phyloP scores from a whole-genome alignment of 1,140 invertebrate species.

The Pseudomyrmex sp. region DNA sequence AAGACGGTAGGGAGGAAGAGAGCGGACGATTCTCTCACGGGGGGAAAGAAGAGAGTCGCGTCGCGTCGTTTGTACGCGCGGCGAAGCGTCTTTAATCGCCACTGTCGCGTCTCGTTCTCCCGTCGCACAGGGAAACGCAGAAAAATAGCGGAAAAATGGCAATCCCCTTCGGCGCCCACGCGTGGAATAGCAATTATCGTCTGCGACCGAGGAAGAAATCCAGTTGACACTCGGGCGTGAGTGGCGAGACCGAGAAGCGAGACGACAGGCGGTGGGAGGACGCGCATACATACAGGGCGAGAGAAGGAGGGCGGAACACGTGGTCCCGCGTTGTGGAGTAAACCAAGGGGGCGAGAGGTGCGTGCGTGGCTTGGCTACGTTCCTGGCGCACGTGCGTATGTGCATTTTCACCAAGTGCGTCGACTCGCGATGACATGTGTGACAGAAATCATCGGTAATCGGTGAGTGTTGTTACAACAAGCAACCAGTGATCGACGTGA shows the following conservation, averaged over 20 bases:
- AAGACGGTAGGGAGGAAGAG: constrained; percentile 34
- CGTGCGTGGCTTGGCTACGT: constrained; percentile 70
- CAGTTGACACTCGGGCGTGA: constrained; percentile 83
- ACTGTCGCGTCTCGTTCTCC: background rate
- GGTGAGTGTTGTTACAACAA: background rate
- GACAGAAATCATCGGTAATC: constrained; percentile 36
- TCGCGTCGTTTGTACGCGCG: constrained; percentile 45
- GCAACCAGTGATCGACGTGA: background rate
- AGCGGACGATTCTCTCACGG: constrained; percentile 8
- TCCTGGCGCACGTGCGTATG: constrained; percentile 76
- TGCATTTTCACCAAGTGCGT: constrained; percentile 45
- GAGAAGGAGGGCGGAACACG: constrained; percentile 58
- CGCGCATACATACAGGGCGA: constrained; percentile 1
- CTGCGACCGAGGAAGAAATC: constrained; percentile 85
- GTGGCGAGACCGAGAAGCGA: constrained; percentile 36
- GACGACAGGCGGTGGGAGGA: constrained; percentile 8
- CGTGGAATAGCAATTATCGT: constrained; percentile 83
- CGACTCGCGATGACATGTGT: constrained; percentile 57
- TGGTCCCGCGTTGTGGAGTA: constrained; percentile 58
- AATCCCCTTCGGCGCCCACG: constrained; percentile 77
- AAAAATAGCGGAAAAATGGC: constrained; percentile 85
- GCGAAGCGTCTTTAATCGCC: background rate
- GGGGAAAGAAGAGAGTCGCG: constrained; percentile 39
- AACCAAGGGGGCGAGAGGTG: constrained; percentile 34
- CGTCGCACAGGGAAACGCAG: constrained; percentile 54